These are phyloP conservation scores for Astropecten irregularis DNA, from an alignment of 53 echinoderm and acorn worm genomes.

Conservation along the genomic window DNA sequence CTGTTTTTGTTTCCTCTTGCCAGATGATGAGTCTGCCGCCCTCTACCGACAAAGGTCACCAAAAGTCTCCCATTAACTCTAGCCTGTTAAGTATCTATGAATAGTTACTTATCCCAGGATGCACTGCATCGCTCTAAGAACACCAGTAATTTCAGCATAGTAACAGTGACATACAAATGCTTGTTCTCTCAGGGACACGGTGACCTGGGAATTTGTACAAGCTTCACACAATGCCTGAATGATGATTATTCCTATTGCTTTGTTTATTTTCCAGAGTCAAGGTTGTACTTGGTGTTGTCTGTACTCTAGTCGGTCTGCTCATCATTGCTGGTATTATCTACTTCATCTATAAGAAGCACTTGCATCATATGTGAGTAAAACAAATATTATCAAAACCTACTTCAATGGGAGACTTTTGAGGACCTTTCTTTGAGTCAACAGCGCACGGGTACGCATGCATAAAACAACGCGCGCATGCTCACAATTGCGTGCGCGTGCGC, in stretches of 20 bases:
- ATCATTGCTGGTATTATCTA: background rate
- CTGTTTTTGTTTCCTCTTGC: no score
- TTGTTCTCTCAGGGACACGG: background rate
- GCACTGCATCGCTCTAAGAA: background rate
- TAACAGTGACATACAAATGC: background rate
- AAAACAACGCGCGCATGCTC: background rate
- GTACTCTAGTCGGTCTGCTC: background rate
- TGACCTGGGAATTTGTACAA: background rate
- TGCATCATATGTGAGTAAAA: background rate
- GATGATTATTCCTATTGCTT: no score
- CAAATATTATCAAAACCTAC: background rate
- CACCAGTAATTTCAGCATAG: background rate
- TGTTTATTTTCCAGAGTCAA: background rate
- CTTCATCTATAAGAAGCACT: background rate
- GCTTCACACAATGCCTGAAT: background rate
- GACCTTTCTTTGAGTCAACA: no score
- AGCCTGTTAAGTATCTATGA: background rate
- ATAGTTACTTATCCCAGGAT: background rate
- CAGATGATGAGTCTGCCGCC: no score
- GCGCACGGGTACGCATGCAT: no score
- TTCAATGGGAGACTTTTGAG: background rate
- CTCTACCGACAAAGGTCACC: no score
- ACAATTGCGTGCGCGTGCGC: background rate
- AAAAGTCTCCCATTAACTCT: no score
- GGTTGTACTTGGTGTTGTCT: background rate